Evolutionary conservation across 2,888 invertebrate genomes (phyloP).

Genomic region (Noctua fimbriata): DNA sequence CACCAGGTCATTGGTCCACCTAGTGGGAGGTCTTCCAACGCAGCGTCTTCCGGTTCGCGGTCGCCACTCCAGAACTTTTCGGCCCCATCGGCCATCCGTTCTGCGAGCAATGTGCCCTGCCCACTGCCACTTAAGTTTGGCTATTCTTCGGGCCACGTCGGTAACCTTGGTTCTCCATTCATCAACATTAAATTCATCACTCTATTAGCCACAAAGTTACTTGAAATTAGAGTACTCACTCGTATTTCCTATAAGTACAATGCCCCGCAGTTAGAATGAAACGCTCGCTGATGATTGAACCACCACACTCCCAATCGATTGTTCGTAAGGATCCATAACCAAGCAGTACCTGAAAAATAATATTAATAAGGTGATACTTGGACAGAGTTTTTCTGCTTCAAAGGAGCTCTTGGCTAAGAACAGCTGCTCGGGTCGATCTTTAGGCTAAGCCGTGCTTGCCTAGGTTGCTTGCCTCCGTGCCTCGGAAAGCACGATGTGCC

Average conservation of each 20-base stretch:
- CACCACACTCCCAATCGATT: constrained; percentile 45
- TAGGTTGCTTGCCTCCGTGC: background rate
- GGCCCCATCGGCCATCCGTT: too few relatives aligned
- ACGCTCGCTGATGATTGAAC: constrained; percentile 51
- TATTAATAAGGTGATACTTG: background rate
- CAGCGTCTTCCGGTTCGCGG: too few relatives aligned
- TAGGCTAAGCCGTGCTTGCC: background rate
- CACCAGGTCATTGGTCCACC: too few relatives aligned
- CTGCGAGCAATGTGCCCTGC: too few relatives aligned
- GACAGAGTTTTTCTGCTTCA: background rate
- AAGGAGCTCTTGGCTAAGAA: background rate
- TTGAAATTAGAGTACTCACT: constrained; percentile 30
- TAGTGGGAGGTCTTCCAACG: too few relatives aligned
- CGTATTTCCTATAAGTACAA: background rate
- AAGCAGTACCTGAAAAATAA: constrained; percentile 42
- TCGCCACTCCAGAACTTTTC: too few relatives aligned
- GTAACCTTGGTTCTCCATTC: too few relatives aligned
- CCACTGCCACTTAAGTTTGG: too few relatives aligned
- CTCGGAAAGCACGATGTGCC: too few relatives aligned
- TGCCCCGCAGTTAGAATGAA: constrained; percentile 58
- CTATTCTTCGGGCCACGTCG: too few relatives aligned
- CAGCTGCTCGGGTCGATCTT: background rate
- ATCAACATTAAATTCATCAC: too few relatives aligned
- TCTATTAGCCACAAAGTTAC: background rate
- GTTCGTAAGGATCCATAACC: constrained; percentile 22